Evolutionary conservation across 2,113 vertebrate species (phyloP), one percentile per base, ranked within the genome.

Genomic region (Bos javanicus): DNA sequence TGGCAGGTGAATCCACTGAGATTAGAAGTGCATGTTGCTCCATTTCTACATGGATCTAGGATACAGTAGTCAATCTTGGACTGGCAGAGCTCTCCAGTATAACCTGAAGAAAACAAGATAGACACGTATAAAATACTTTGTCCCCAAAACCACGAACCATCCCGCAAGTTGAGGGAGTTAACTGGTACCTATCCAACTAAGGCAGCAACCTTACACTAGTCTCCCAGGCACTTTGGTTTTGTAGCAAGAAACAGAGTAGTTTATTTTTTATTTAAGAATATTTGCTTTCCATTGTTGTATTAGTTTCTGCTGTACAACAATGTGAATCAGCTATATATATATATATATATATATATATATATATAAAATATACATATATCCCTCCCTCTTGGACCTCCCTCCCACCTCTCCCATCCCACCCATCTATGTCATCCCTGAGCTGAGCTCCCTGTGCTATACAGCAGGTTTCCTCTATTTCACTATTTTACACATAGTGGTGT

Each of bases 81-180:
- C 97, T 99, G 99, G 98, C 99, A 99, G n/a, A 99, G 99, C 43
- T 99, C 99, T 59, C 99, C 99, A 0, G 99, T 99, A 71, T 99
- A 99, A 96, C 99, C 99, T 99, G 98, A 80, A 50, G 10, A 57
- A 87, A 97, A 96, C 78, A 87, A 81, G 64, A 82, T 0, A 95
- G 36, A 88, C 56, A 78, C 30, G n/a, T 30, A 62, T 87, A 78
- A 90, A 62, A 21, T 1, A 8, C 0, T 11, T 13, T 33, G 46
- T 25, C 84, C 74, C 13, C 21, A 33, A 23, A 81, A 25, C 46
- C 17, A 54, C 25, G 23, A 62, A 25, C 21, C 56, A 36, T 30
- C 52, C 52, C 36, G 3, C 4, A 8, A 62, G n/a, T 0, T 9
- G 15, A 74, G 5, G 43, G 16, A 30, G 43, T 87, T 83, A 10